These are phyloP conservation scores for Donacobius atricapilla DNA, from an alignment of 2,113 vertebrate species.

Conservation along the genomic window DNA sequence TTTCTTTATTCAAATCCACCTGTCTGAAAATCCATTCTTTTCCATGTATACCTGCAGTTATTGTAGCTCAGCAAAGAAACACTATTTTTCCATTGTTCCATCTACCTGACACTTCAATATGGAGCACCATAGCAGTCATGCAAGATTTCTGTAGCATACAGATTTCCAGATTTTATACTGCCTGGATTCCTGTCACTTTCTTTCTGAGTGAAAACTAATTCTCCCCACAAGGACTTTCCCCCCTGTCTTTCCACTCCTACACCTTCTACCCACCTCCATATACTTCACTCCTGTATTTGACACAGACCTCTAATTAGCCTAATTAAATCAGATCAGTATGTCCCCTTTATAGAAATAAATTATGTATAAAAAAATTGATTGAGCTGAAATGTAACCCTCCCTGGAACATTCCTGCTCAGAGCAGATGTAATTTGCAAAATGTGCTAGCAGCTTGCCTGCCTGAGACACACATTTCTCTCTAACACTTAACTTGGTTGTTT, in stretches of 20 bases:
- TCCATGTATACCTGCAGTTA: not conserved
- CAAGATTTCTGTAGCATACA: not conserved
- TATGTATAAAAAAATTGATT: not conserved
- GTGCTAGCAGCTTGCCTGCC: not conserved
- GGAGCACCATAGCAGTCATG: not conserved
- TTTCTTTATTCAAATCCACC: not conserved
- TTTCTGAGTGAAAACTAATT: not conserved
- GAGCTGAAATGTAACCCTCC: not conserved
- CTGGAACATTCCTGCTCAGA: conserved; percentile 6
- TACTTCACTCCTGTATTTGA: conserved; percentile 19
- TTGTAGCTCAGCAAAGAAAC: not conserved
- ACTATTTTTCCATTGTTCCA: not conserved
- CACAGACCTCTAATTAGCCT: conserved; percentile 25
- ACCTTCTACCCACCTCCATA: not conserved
- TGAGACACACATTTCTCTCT: not conserved
- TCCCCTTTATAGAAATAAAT: conserved; percentile 22
- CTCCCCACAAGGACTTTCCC: not conserved
- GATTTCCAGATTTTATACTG: not conserved
- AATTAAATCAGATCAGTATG: conserved; percentile 32
- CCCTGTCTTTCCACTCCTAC: not conserved
- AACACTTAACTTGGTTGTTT: not conserved
- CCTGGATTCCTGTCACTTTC: not conserved
- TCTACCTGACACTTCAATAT: not conserved
- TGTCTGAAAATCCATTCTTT: not conserved
- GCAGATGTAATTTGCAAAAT: conserved; percentile 21